Conservation (phyloP, 2,888 invertebrate species). For the Eupithecia abbreviata region DNA sequence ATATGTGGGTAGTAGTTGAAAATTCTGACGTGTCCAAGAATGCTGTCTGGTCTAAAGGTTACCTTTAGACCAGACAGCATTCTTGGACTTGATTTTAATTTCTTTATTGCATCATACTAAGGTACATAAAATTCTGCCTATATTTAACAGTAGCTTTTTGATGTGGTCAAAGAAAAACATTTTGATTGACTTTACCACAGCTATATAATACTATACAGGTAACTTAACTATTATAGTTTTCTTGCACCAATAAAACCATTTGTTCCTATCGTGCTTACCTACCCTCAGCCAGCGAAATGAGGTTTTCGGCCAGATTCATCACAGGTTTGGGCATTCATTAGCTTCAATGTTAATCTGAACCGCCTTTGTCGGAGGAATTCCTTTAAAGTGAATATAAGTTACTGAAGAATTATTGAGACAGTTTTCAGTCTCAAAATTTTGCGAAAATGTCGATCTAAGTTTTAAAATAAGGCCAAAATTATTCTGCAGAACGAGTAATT, state of each 20-base stretch:
- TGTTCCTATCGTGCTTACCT: not conserved
- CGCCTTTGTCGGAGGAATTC: conserved; percentile 48
- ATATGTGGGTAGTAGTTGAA: too few species aligned
- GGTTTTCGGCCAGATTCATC: conserved; percentile 62
- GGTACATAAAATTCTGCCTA: too few species aligned
- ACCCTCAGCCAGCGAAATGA: conserved; percentile 58
- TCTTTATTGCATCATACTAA: too few species aligned
- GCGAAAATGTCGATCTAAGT: not conserved
- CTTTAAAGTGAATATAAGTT: conserved; percentile 27
- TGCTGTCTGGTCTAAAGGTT: too few species aligned
- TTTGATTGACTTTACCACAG: too few species aligned
- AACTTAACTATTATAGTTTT: not conserved
- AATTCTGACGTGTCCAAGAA: too few species aligned
- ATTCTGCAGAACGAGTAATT: not conserved
- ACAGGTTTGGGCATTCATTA: conserved; percentile 59
- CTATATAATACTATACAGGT: too few species aligned
- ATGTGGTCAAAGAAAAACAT: too few species aligned
- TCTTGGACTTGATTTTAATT: too few species aligned
- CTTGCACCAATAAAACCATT: not conserved
- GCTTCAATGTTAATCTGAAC: conserved; percentile 49
- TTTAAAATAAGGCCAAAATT: not conserved
- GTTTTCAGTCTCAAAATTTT: not conserved
- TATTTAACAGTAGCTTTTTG: too few species aligned
- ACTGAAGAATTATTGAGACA: conserved; percentile 5
- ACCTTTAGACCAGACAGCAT: too few species aligned